Conservation (phyloP, 2,888 invertebrate species). For the Thereva nobilitata region DNA sequence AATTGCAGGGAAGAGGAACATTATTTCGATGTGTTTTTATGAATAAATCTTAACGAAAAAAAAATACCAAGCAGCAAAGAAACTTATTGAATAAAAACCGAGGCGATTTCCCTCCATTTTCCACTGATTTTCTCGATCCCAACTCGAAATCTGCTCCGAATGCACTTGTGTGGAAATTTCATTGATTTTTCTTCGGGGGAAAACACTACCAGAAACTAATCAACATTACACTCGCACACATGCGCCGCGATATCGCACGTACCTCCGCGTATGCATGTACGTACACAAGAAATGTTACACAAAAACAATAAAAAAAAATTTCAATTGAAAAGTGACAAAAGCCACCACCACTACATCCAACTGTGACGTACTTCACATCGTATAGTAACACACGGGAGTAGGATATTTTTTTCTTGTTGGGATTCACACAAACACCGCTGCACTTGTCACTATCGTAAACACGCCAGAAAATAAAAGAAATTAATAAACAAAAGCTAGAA, state of each 20-base stretch:
- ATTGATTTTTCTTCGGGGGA: conserved; percentile 38
- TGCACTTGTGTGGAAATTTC: conserved; percentile 41
- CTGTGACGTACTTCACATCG: conserved; percentile 4
- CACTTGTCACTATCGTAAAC: conserved; percentile 32
- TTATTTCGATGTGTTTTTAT: no score
- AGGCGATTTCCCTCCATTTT: conserved; percentile 26
- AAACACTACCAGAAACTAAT: conserved; percentile 8
- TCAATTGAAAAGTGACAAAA: conserved; percentile 21
- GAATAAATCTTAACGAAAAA: no score
- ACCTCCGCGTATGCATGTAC: no score
- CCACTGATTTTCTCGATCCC: conserved; percentile 29
- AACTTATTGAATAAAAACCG: neutral
- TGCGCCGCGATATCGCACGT: neutral
- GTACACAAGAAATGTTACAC: neutral
- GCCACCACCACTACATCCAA: conserved; percentile 9
- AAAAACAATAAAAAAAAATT: neutral
- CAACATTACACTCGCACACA: conserved; percentile 19
- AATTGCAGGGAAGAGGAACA: no score
- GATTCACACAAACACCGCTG: conserved; percentile 28
- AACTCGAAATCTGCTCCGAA: conserved; percentile 28
- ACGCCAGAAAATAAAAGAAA: conserved; percentile 28
- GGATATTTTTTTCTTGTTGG: conserved; percentile 5
- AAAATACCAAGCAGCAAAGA: no score
- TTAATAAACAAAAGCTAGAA: conserved; percentile 40
- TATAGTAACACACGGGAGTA: conserved; percentile 6